These are phyloP conservation scores for Oncorhynchus mykiss DNA, from an alignment of 2,113 vertebrate species.

Conservation along the genomic window DNA sequence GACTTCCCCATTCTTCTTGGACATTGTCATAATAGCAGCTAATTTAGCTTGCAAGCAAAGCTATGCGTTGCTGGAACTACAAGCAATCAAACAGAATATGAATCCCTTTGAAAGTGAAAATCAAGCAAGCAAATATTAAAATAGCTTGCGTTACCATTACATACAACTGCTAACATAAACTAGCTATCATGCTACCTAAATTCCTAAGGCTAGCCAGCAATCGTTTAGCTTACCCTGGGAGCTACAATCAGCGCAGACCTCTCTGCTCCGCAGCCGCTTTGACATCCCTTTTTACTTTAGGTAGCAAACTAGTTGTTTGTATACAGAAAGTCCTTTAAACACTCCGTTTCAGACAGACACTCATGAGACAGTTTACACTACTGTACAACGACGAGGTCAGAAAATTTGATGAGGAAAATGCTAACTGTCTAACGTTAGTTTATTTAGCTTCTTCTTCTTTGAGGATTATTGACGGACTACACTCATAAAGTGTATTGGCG, in stretches of 20 bases:
- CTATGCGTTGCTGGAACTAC: no score
- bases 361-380: neutral
- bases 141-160: neutral
- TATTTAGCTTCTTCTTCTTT: no score
- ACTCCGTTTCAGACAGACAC: constrained; percentile 22
- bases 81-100: no score
- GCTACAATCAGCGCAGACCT: constrained; percentile 94
- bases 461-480: no score
- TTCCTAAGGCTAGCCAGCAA: constrained; percentile 41
- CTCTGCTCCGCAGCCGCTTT: constrained; percentile 89
- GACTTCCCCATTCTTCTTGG: no score
- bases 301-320: no score
- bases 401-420: constrained; percentile 11
- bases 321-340: constrained; percentile 13
- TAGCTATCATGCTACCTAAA: neutral
- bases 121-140: neutral
- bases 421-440: neutral
- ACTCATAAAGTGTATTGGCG: no score
- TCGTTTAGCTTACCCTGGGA: constrained; percentile 79
- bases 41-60: no score
- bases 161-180: neutral
- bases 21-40: no score
- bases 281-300: constrained; percentile 76
- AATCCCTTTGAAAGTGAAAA: neutral
- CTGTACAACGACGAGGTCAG: neutral